Conservation (phyloP, 2,888 invertebrate species). For the Agelastica alni region DNA sequence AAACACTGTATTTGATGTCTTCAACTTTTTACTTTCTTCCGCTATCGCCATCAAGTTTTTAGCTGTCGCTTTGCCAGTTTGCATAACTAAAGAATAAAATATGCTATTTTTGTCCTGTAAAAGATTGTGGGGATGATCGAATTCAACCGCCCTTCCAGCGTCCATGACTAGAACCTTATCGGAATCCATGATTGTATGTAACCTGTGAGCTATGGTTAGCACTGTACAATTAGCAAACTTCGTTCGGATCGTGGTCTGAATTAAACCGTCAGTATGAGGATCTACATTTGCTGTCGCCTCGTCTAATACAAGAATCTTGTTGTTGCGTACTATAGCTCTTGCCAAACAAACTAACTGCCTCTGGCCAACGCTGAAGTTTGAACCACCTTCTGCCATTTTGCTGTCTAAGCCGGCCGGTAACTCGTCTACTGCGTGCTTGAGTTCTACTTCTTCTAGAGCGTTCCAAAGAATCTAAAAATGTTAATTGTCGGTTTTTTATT, state of each 20-base stretch:
- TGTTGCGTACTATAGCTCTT: conserved; percentile 60
- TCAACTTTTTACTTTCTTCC: conserved; percentile 18
- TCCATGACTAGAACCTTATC: conserved; percentile 81
- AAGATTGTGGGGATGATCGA: conserved; percentile 73
- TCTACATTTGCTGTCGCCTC: conserved; percentile 84
- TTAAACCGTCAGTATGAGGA: conserved; percentile 74
- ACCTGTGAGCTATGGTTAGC: conserved; percentile 80
- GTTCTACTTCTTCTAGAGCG: conserved; percentile 77
- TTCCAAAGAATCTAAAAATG: conserved; percentile 69
- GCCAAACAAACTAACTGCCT: conserved; percentile 70
- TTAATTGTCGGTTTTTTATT: too few species aligned
- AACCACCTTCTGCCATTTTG: conserved; percentile 64
- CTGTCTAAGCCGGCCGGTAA: conserved; percentile 56
- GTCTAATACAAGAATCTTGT: conserved; percentile 53
- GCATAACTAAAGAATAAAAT: conserved; percentile 62
- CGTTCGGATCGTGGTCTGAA: conserved; percentile 73
- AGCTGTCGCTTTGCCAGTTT: conserved; percentile 62
- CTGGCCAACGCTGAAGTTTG: conserved; percentile 56
- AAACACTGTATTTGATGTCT: neutral
- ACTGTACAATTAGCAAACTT: conserved; percentile 78
- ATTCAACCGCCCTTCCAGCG: conserved; percentile 73
- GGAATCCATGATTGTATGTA: conserved; percentile 85
- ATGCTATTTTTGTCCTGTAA: conserved; percentile 53
- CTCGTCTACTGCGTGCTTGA: conserved; percentile 63
- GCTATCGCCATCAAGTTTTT: conserved; percentile 42